phyloP scores from a whole-genome alignment of 2,888 invertebrate species.

The Orthonychiurus folsomi region DNA sequence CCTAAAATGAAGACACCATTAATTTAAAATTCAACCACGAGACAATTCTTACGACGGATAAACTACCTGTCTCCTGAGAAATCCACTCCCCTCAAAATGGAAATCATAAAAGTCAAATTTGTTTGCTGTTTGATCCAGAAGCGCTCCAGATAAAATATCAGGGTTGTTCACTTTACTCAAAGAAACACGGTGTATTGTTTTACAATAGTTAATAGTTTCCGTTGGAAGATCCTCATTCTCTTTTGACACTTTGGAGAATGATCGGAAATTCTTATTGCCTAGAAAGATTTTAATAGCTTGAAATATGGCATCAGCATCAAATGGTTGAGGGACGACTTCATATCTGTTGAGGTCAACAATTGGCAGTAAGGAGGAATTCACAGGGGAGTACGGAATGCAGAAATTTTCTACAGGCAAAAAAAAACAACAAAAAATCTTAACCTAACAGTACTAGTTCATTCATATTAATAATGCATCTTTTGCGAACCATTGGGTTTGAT shows the following conservation, averaged over 20 bases:
- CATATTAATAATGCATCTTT: not conserved
- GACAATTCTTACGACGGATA: too few species aligned
- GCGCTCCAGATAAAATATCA: not conserved
- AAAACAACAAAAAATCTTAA: too few species aligned
- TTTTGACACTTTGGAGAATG: constrained; percentile 19
- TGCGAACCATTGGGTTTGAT: constrained; percentile 18
- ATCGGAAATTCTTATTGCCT: constrained; percentile 27
- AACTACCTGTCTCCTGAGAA: constrained; percentile 34
- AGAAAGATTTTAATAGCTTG: constrained; percentile 26
- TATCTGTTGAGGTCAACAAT: constrained; percentile 20
- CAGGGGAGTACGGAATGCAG: not conserved
- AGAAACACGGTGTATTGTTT: constrained; percentile 18
- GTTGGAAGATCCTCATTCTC: constrained; percentile 14
- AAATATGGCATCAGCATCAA: constrained; percentile 20
- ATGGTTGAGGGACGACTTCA: constrained; percentile 26
- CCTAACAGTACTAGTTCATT: not conserved
- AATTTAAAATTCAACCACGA: not conserved
- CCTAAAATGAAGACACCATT: constrained; percentile 17
- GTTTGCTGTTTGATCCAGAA: constrained; percentile 15
- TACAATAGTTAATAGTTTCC: constrained; percentile 16
- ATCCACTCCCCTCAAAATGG: constrained; percentile 35
- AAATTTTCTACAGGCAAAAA: not conserved
- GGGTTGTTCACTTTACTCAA: not conserved
- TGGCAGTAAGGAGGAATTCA: not conserved
- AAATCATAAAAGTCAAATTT: constrained; percentile 31